These are phyloP conservation scores for Azemiops feae DNA, from an alignment of 2,113 vertebrate species.

Conservation along the genomic window DNA sequence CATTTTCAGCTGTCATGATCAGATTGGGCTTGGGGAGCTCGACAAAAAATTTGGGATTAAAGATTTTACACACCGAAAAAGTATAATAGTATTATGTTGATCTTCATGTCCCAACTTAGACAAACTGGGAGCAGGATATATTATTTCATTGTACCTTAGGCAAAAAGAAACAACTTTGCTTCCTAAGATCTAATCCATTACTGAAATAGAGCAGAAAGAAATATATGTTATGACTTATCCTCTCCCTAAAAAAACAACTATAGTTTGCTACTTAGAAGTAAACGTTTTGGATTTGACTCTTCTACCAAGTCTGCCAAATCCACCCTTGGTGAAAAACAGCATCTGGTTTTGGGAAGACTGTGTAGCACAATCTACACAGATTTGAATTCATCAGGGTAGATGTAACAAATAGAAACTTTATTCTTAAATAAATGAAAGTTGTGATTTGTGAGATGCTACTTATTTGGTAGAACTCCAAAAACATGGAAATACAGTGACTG, in stretches of 20 bases:
- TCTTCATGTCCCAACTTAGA: neutral
- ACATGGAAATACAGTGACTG: neutral
- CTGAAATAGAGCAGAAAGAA: neutral
- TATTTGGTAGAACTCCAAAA: neutral
- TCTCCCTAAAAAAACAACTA: neutral
- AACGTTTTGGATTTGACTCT: neutral
- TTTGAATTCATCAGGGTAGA: too few species aligned
- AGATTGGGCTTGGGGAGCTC: neutral
- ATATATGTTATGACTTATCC: neutral
- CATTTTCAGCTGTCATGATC: neutral
- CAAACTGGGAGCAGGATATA: neutral
- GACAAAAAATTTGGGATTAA: neutral
- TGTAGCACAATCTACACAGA: neutral
- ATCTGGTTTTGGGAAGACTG: neutral
- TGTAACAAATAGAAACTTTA: neutral
- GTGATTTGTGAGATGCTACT: neutral
- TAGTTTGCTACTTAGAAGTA: neutral
- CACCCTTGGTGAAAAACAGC: neutral
- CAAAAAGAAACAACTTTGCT: neutral
- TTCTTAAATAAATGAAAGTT: neutral
- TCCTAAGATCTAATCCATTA: neutral
- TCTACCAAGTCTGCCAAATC: neutral
- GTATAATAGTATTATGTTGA: neutral
- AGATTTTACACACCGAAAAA: neutral
- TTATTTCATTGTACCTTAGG: neutral